phyloP scores from a whole-genome alignment of 2,888 invertebrate genomes.

The Nezara viridula region DNA sequence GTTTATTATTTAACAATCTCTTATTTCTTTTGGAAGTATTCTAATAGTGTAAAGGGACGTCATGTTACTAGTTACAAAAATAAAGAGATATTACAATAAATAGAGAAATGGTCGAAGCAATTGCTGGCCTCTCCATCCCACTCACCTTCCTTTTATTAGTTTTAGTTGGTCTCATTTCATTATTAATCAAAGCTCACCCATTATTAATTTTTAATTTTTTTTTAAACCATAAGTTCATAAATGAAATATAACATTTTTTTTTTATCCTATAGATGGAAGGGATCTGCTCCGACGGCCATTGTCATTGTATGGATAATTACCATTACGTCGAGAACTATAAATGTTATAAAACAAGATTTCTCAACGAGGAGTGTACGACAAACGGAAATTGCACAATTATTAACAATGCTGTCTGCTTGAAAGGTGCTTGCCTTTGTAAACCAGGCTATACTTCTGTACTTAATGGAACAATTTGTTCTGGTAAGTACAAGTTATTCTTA shows the following conservation, averaged over 20 bases:
- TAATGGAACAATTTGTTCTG: conserved; percentile 14
- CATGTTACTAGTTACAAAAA: too few relatives aligned
- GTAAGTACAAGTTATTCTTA: not conserved
- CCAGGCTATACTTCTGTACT: conserved; percentile 53
- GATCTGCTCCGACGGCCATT: conserved; percentile 55
- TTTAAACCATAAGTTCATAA: not conserved
- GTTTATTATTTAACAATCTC: too few relatives aligned
- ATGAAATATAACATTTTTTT: not conserved
- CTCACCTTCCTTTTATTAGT: too few relatives aligned
- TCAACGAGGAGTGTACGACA: conserved; percentile 57
- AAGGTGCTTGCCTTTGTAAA: conserved; percentile 59
- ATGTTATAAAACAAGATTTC: conserved; percentile 58
- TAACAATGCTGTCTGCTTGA: conserved; percentile 58
- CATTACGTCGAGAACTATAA: conserved; percentile 61
- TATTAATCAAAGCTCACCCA: too few relatives aligned
- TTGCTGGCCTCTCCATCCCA: too few relatives aligned
- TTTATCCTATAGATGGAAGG: conserved; percentile 59
- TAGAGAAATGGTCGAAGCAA: too few relatives aligned
- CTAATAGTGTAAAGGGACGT: too few relatives aligned
- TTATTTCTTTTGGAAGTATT: too few relatives aligned
- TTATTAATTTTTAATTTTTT: too few relatives aligned
- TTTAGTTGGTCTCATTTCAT: too few relatives aligned
- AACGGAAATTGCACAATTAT: conserved; percentile 58
- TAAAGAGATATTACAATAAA: too few relatives aligned
- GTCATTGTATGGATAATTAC: conserved; percentile 50